Percentiles rank a stretch among this genome's conserved stretches.
Evolutionary conservation across 2,888 invertebrate species (phyloP).

Genomic region (Yponomeuta malinellus): DNA sequence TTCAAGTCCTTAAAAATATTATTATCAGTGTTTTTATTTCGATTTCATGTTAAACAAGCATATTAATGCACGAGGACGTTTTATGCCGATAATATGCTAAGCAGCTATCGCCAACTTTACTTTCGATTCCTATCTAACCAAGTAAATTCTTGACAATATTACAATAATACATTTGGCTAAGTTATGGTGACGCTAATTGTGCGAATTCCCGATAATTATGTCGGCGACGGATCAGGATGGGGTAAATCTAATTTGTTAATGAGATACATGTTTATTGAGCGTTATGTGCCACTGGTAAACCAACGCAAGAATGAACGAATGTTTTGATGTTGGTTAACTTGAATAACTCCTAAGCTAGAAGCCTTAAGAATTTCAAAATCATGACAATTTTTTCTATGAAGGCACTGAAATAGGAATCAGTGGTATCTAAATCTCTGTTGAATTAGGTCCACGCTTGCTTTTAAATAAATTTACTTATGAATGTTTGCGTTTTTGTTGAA

Average conservation of each 20-base stretch:
- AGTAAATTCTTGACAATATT: conserved; percentile 11
- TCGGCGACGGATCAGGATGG: neutral
- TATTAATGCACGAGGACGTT: neutral
- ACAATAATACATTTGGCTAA: conserved; percentile 5
- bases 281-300: neutral
- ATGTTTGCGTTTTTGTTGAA: too few relatives aligned
- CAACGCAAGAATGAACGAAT: neutral
- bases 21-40: neutral
- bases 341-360: too few relatives aligned
- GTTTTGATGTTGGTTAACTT: neutral
- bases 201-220: conserved; percentile 10
- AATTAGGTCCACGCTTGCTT: too few relatives aligned
- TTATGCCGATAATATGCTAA: conserved; percentile 8
- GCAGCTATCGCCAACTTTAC: neutral
- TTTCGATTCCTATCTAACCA: conserved; percentile 4
- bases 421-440: too few relatives aligned
- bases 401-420: too few relatives aligned
- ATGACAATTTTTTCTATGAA: too few relatives aligned
- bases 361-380: too few relatives aligned
- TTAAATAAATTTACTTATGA: too few relatives aligned
- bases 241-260: neutral
- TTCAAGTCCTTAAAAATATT: too few relatives aligned
- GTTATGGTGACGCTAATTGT: conserved; percentile 3
- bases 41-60: neutral
- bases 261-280: neutral